These are phyloP conservation scores for Python bivittatus DNA, from an alignment of 2,113 vertebrate genomes.

Conservation along the genomic window DNA sequence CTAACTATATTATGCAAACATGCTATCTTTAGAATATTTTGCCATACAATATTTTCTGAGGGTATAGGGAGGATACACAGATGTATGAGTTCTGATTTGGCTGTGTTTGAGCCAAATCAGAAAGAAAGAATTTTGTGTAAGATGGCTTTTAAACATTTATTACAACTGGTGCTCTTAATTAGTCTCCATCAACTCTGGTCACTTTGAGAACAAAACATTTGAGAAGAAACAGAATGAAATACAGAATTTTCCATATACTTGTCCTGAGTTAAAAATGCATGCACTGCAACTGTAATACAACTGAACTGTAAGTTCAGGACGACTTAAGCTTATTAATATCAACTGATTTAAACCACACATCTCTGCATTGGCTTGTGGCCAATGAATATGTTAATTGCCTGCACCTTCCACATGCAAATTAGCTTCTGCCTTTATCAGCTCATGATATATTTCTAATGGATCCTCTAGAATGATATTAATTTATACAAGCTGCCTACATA, in stretches of 20 bases:
- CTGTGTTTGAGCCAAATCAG: background rate
- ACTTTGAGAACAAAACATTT: background rate
- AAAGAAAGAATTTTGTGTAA: background rate
- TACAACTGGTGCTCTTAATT: background rate
- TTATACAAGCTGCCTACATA: background rate
- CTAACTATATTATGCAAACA: background rate
- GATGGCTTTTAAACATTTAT: background rate
- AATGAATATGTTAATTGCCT: background rate
- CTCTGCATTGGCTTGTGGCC: background rate
- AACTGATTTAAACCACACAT: background rate
- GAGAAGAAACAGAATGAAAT: background rate
- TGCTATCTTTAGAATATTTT: background rate
- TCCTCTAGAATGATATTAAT: background rate
- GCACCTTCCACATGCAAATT: background rate
- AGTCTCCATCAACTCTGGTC: background rate
- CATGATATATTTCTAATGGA: background rate
- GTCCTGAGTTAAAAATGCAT: background rate
- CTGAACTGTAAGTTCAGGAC: background rate
- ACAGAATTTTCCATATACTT: background rate
- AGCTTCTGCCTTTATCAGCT: background rate
- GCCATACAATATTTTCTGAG: background rate
- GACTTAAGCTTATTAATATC: background rate
- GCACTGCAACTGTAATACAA: background rate
- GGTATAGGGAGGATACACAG: background rate
- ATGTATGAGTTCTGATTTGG: background rate